These are phyloP conservation scores for Lerista edwardsae DNA, from an alignment of 2,797 vertebrate species.

Conservation along the genomic window DNA sequence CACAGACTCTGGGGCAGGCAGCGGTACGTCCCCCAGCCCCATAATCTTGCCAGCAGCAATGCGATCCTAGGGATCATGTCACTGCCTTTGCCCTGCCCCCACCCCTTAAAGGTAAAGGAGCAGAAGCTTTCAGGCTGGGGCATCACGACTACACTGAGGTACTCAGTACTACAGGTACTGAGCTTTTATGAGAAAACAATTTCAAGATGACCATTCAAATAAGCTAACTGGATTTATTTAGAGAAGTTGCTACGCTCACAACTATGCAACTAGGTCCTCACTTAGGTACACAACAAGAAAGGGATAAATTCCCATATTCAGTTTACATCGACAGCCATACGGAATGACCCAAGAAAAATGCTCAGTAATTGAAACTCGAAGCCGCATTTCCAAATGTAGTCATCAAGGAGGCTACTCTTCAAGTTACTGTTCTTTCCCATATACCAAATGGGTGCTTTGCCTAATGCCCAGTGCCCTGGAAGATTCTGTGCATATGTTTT, in stretches of 20 bases:
- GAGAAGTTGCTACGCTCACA: neutral
- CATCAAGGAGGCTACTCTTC: neutral
- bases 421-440: neutral
- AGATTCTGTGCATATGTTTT: neutral
- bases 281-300: too few species aligned
- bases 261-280: neutral
- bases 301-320: too few species aligned
- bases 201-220: neutral
- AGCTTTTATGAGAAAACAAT: neutral
- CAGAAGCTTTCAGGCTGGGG: too few species aligned
- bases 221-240: neutral
- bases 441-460: neutral
- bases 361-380: neutral
- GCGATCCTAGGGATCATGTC: too few species aligned
- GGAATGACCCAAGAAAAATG: neutral
- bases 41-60: too few species aligned
- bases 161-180: too few species aligned
- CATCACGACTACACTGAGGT: too few species aligned
- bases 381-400: neutral
- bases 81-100: too few species aligned
- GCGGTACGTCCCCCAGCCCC: too few species aligned
- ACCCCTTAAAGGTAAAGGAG: too few species aligned
- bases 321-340: neutral
- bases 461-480: neutral
- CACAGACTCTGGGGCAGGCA: too few species aligned